Percentiles rank a stretch among this genome's conserved stretches.
phyloP scores from a whole-genome alignment of 2,888 invertebrate species.

The Volucella zonaria region DNA sequence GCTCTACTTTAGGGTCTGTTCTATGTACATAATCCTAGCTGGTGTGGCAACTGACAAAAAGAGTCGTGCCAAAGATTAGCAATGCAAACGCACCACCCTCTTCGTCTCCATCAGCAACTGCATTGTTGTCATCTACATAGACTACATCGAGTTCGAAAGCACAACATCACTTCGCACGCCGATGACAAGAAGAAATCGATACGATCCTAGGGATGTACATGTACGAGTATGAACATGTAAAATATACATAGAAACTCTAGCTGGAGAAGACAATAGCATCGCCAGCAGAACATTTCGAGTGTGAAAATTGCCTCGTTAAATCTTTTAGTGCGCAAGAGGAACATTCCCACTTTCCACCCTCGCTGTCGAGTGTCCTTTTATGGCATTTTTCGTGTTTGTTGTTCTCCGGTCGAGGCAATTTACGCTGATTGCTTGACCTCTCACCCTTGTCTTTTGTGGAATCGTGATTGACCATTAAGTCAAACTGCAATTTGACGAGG shows the following conservation, averaged over 20 bases:
- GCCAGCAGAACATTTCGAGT: slow-evolving; percentile 63
- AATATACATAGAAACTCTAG: slow-evolving; percentile 8
- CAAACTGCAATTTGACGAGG: slow-evolving; percentile 68
- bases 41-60: slow-evolving; percentile 32
- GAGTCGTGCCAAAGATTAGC: slow-evolving; percentile 68
- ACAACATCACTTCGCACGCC: slow-evolving; percentile 28
- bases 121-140: slow-evolving; percentile 2
- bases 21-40: slow-evolving; percentile 29
- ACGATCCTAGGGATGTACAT: background rate
- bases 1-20: slow-evolving; percentile 38
- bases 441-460: slow-evolving; percentile 46
- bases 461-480: slow-evolving; percentile 69
- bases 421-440: slow-evolving; percentile 70
- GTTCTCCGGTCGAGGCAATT: slow-evolving; percentile 48
- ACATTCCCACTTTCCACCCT: slow-evolving; percentile 16
- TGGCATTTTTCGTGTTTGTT: slow-evolving; percentile 25
- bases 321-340: slow-evolving; percentile 18
- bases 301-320: slow-evolving; percentile 72
- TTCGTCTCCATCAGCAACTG: slow-evolving; percentile 8
- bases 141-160: slow-evolving; percentile 8
- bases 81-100: slow-evolving; percentile 64
- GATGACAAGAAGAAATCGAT: slow-evolving; percentile 66
- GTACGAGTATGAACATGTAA: background rate
- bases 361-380: slow-evolving; percentile 46
- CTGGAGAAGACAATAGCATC: slow-evolving; percentile 55